Evolutionary conservation across 2,888 invertebrate genomes (phyloP).

Genomic region (Tenthredo notha): DNA sequence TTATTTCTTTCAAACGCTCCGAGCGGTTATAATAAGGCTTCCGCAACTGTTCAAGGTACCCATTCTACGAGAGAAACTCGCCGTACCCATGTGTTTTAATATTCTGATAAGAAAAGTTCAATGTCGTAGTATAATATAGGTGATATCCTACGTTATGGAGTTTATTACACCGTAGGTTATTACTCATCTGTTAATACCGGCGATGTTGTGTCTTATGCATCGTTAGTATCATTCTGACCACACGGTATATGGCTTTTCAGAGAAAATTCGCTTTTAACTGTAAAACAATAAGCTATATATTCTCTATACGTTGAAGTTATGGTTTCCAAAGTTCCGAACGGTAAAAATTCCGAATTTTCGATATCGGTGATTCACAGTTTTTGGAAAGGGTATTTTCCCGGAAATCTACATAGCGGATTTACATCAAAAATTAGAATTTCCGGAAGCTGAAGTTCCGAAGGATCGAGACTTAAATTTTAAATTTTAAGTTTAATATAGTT

Average conservation of each 20-base stretch:
- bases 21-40: constrained; percentile 29
- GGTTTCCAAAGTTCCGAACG: too few species aligned
- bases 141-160: not conserved
- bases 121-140: constrained; percentile 1
- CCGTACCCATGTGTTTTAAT: not conserved
- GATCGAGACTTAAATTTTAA: too few species aligned
- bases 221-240: not conserved
- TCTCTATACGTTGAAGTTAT: not conserved
- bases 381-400: too few species aligned
- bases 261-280: not conserved
- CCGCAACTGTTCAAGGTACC: constrained; percentile 38
- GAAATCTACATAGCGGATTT: too few species aligned
- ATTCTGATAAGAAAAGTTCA: constrained; percentile 43
- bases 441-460: too few species aligned
- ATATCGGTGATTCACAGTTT: too few species aligned
- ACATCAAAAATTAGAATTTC: too few species aligned
- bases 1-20: constrained; percentile 20
- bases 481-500: too few species aligned
- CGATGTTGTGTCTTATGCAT: not conserved
- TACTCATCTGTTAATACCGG: not conserved
- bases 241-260: not conserved
- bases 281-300: not conserved
- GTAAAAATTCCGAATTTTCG: too few species aligned
- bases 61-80: not conserved
- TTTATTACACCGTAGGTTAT: not conserved